Percentiles rank a stretch among this genome's conserved stretches.
phyloP scores from a whole-genome alignment of 1,140 invertebrate species.

The Tetramorium simillimum region DNA sequence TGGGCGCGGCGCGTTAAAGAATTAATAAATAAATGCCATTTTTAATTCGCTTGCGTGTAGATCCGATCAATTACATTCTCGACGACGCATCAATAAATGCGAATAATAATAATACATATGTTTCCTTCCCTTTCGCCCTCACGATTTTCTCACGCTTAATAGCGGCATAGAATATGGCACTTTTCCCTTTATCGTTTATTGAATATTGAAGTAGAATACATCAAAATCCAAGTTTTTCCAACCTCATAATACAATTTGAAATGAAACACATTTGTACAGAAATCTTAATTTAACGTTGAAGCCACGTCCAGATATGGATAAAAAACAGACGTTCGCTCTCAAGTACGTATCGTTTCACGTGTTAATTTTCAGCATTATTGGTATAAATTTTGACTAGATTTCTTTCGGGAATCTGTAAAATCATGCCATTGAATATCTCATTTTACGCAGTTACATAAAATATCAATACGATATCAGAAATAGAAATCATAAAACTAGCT shows the following conservation, averaged over 20 bases:
- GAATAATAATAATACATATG: not conserved
- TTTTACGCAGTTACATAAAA: not conserved
- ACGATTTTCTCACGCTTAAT: not conserved
- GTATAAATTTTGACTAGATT: not conserved
- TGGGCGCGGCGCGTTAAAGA: not conserved
- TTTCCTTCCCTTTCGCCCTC: not conserved
- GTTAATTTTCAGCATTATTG: not conserved
- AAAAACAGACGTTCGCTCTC: not conserved
- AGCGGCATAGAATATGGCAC: not conserved
- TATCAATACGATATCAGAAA: not conserved
- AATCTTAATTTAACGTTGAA: not conserved
- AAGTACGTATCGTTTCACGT: not conserved
- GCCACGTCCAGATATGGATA: not conserved
- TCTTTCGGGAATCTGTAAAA: not conserved
- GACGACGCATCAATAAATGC: not conserved
- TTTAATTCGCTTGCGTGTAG: not conserved
- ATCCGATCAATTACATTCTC: not conserved
- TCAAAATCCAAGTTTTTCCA: conserved; percentile 1
- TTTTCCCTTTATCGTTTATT: not conserved
- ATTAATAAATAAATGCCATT: not conserved
- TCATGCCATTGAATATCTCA: conserved; percentile 1
- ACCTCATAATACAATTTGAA: not conserved
- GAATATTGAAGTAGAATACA: not conserved
- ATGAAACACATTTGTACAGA: not conserved
- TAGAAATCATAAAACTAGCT: not conserved